Percentiles rank a stretch among this genome's conserved stretches.
These are phyloP conservation scores for Conomelus anceps DNA, from an alignment of 2,888 invertebrate genomes.

Conservation along the genomic window DNA sequence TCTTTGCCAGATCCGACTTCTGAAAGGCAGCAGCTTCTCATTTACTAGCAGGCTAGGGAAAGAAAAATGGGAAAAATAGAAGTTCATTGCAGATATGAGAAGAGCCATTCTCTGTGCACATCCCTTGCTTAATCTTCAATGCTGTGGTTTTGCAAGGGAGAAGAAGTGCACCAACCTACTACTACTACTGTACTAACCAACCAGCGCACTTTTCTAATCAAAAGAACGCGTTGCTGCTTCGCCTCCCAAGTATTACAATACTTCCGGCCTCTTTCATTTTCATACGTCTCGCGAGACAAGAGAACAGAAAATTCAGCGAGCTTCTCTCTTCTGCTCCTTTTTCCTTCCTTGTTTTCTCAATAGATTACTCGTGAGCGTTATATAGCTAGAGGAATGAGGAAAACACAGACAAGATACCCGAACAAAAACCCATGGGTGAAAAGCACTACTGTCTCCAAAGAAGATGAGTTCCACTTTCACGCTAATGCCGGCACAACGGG, in stretches of 20 bases:
- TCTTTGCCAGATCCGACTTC: neutral
- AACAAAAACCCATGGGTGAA: neutral
- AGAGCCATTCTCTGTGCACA: neutral
- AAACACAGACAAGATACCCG: neutral
- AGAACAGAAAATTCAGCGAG: neutral
- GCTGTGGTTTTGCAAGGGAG: neutral
- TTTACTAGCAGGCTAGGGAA: neutral
- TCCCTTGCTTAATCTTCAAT: neutral
- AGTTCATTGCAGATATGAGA: neutral
- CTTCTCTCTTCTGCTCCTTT: neutral
- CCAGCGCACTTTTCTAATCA: neutral
- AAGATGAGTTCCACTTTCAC: neutral
- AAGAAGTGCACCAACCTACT: neutral
- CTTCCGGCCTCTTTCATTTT: neutral
- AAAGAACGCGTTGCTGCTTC: neutral
- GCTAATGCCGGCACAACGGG: neutral
- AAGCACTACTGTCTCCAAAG: neutral
- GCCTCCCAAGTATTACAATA: neutral
- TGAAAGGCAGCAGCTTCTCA: neutral
- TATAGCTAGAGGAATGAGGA: neutral
- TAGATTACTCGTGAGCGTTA: neutral
- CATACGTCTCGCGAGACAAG: neutral
- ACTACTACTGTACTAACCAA: too few species aligned
- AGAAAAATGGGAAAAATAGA: neutral
- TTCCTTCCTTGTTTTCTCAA: too few species aligned